phyloP scores from a whole-genome alignment of 1,140 invertebrate genomes.

The Tachypleus tridentatus region DNA sequence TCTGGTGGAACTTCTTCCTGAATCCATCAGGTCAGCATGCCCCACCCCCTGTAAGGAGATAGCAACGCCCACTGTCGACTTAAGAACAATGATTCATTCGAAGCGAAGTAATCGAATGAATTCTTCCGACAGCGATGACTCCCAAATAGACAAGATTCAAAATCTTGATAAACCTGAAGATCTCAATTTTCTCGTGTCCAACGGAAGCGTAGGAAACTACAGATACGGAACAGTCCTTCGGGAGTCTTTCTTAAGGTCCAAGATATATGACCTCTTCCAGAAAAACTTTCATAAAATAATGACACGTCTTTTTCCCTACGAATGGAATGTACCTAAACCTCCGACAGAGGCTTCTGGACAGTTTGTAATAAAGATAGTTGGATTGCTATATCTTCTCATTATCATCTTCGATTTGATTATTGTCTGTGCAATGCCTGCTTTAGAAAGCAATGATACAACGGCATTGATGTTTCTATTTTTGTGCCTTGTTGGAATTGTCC shows the following conservation, averaged over 20 bases:
- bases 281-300: no score
- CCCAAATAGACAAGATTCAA: background rate
- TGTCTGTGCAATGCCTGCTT: constrained; percentile 51
- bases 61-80: background rate
- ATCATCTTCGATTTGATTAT: constrained; percentile 70
- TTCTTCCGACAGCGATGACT: constrained; percentile 22
- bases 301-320: constrained; percentile 13
- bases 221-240: no score
- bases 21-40: constrained; percentile 37
- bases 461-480: constrained; percentile 53
- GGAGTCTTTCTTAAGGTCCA: no score
- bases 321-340: constrained; percentile 43
- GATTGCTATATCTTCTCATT: constrained; percentile 64
- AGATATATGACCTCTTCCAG: no score
- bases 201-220: no score
- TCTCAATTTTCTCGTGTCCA: no score
- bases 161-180: no score
- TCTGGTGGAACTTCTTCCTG: constrained; percentile 69
- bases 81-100: constrained; percentile 14
- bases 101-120: constrained; percentile 21
- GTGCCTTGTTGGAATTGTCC: constrained; percentile 60
- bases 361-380: constrained; percentile 76
- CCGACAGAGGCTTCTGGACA: constrained; percentile 66
- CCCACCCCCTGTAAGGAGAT: constrained; percentile 23
- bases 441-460: constrained; percentile 38